A percentile compares a stretch with the other conserved stretches of the same genome.
Evolutionary conservation across 2,888 invertebrate genomes (phyloP).

Genomic region (Deroplatys truncata): DNA sequence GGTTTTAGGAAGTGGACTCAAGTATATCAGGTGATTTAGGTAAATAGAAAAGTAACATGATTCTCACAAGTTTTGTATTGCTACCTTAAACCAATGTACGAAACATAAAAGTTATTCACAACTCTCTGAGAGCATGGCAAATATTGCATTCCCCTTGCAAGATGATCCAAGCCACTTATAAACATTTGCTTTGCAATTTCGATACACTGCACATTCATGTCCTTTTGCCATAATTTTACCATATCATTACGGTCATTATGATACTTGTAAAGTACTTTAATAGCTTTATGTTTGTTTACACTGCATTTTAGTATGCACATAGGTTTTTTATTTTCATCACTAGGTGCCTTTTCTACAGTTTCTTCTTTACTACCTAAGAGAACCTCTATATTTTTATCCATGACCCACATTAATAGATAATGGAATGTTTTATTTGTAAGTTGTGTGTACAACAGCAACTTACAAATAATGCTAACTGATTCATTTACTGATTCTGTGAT

Average conservation of each 20-base stretch:
- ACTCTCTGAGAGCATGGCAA: slow-evolving; percentile 54
- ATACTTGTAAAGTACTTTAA: slow-evolving; percentile 56
- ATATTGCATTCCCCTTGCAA: slow-evolving; percentile 52
- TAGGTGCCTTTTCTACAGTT: not conserved
- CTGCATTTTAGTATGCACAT: not conserved
- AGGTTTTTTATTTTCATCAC: not conserved
- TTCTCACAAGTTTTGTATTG: not conserved
- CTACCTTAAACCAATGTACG: slow-evolving; percentile 46
- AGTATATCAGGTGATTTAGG: too few species aligned
- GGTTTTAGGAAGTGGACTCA: too few species aligned
- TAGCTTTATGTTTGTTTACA: slow-evolving; percentile 49
- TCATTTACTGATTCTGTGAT: slow-evolving; percentile 51
- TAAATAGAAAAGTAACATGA: too few species aligned
- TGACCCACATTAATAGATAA: slow-evolving; percentile 56
- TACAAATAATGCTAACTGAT: slow-evolving; percentile 52
- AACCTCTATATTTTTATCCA: slow-evolving; percentile 57
- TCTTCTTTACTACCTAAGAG: slow-evolving; percentile 35
- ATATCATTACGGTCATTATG: slow-evolving; percentile 46
- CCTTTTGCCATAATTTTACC: slow-evolving; percentile 52
- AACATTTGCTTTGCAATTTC: slow-evolving; percentile 59
- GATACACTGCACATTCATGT: slow-evolving; percentile 50
- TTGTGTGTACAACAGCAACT: slow-evolving; percentile 52
- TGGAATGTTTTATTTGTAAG: slow-evolving; percentile 47
- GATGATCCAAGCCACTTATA: slow-evolving; percentile 50
- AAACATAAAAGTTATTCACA: slow-evolving; percentile 56